phyloP scores from a whole-genome alignment of 2,888 invertebrate species.

The Bombyx huttoni region DNA sequence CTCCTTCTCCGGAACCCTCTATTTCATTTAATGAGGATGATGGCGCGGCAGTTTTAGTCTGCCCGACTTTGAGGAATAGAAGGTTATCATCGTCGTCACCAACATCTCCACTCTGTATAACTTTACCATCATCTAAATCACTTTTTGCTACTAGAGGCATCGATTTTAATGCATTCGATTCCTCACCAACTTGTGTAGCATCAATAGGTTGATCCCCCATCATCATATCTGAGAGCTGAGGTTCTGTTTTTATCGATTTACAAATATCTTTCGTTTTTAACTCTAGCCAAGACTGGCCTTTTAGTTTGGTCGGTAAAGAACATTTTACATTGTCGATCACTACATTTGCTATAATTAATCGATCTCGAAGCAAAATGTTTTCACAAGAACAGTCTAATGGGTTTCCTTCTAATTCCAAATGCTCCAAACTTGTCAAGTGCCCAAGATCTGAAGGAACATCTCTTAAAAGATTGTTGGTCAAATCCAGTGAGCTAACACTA shows the following conservation, averaged over 20 bases:
- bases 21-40: conserved; percentile 26
- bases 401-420: conserved; percentile 78
- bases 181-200: conserved; percentile 43
- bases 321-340: conserved; percentile 72
- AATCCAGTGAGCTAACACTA: conserved; percentile 74
- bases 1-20: conserved; percentile 49
- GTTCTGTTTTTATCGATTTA: conserved; percentile 41
- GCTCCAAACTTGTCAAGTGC: conserved; percentile 68
- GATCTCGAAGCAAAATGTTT: conserved; percentile 75
- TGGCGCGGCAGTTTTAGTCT: conserved; percentile 14
- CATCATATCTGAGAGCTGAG: conserved; percentile 70
- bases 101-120: conserved; percentile 34
- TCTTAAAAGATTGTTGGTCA: conserved; percentile 74
- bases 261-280: conserved; percentile 71
- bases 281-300: conserved; percentile 71
- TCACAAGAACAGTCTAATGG: conserved; percentile 80
- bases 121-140: conserved; percentile 54
- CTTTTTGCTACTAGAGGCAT: conserved; percentile 40
- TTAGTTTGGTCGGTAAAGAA: conserved; percentile 60
- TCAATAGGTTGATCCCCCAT: conserved; percentile 74
- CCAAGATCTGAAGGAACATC: conserved; percentile 74
- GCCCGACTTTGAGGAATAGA: conserved; percentile 47
- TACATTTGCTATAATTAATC: conserved; percentile 66
- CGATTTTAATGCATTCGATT: conserved; percentile 50
- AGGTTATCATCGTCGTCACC: conserved; percentile 52